Percentiles rank a stretch among this genome's conserved stretches.
Conservation (phyloP, 2,888 invertebrate species). For the Drosophila mimetica region DNA sequence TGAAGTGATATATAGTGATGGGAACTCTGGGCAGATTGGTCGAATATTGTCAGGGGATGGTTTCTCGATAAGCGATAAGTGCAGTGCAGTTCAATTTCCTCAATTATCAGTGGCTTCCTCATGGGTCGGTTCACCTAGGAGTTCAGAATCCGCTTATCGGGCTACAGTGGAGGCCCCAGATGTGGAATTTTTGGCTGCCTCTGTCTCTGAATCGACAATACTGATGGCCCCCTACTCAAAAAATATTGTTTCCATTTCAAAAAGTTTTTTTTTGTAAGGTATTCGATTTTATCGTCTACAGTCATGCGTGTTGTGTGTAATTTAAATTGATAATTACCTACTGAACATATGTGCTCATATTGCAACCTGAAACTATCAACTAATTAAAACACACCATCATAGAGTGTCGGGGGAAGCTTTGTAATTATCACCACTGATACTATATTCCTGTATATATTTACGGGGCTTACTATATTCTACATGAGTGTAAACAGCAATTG, state of each 20-base stretch:
- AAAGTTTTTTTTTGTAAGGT: too few relatives aligned
- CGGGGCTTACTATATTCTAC: constrained; percentile 11
- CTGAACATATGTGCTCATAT: background rate
- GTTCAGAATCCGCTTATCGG: constrained; percentile 70
- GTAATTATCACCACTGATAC: constrained; percentile 60
- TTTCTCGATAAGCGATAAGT: constrained; percentile 37
- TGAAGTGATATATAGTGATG: constrained; percentile 9
- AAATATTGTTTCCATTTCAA: too few relatives aligned
- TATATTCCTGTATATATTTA: constrained; percentile 8
- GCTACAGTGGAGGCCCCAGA: constrained; percentile 4
- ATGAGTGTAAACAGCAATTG: constrained; percentile 41
- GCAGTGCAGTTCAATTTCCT: constrained; percentile 45
- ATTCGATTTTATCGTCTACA: background rate
- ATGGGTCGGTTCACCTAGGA: constrained; percentile 21
- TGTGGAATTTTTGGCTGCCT: background rate
- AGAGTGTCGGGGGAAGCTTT: constrained; percentile 18
- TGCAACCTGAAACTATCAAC: background rate
- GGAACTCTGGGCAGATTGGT: constrained; percentile 14
- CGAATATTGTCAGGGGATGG: constrained; percentile 22
- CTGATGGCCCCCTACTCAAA: too few relatives aligned
- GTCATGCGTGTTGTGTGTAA: background rate
- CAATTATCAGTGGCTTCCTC: constrained; percentile 26
- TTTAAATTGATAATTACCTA: background rate
- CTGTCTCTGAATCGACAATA: too few relatives aligned
- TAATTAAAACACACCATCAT: constrained; percentile 29